Percentiles rank a stretch among this genome's conserved stretches.
Evolutionary conservation across 2,888 invertebrate genomes (phyloP).

Genomic region (Acleris sparsana): DNA sequence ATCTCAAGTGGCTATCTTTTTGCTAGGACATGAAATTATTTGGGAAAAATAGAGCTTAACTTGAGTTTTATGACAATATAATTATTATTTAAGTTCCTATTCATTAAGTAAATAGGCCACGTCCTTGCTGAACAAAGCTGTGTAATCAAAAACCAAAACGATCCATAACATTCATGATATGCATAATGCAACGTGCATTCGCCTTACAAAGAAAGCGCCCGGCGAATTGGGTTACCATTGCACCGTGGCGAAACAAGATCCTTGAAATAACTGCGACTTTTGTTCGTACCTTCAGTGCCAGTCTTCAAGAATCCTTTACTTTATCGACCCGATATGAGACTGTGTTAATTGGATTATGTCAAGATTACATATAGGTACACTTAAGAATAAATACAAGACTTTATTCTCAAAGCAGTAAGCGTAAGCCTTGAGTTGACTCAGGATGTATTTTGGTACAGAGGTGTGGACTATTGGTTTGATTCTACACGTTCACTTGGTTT

Average conservation of each 20-base stretch:
- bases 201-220: conserved; percentile 31
- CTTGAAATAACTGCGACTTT: conserved; percentile 23
- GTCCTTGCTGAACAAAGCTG: background rate
- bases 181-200: conserved; percentile 12
- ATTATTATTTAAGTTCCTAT: no score
- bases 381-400: background rate
- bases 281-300: background rate
- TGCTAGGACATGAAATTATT: no score
- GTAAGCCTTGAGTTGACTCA: background rate
- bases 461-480: conserved; percentile 9
- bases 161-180: conserved; percentile 2
- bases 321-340: no score
- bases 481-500: conserved; percentile 25
- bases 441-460: background rate
- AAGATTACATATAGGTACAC: background rate
- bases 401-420: background rate
- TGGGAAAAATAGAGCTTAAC: no score
- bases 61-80: no score
- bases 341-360: background rate
- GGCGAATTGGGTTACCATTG: conserved; percentile 16
- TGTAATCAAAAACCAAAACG: background rate
- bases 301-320: no score
- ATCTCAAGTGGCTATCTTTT: no score
- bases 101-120: background rate
- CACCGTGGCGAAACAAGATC: conserved; percentile 23